These are phyloP conservation scores for Melinaea menophilus DNA, from an alignment of 2,888 invertebrate species.

Conservation along the genomic window DNA sequence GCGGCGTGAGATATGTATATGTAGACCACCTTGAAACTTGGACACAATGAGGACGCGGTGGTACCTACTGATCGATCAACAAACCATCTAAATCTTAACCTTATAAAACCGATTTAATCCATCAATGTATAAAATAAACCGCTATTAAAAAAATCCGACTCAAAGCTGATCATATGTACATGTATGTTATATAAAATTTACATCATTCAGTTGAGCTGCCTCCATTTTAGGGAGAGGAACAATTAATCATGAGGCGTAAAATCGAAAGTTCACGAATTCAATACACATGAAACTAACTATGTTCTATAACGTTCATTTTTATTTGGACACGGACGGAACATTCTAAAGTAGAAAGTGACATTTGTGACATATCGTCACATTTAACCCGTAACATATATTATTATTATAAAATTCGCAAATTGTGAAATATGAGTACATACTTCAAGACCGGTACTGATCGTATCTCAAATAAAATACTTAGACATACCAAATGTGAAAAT, in stretches of 20 bases:
- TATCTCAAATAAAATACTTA: too few relatives aligned
- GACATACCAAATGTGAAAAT: too few relatives aligned
- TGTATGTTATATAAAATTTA: too few relatives aligned
- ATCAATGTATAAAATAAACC: too few relatives aligned
- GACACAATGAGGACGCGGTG: constrained; percentile 25
- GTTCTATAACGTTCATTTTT: constrained; percentile 14
- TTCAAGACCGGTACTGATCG: too few relatives aligned
- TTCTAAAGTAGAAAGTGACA: constrained; percentile 25
- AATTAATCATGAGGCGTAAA: constrained; percentile 52
- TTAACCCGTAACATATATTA: constrained; percentile 13
- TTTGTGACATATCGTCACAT: constrained; percentile 21
- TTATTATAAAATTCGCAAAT: too few relatives aligned
- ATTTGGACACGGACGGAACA: constrained; percentile 10
- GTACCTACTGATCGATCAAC: constrained; percentile 22
- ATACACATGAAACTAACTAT: constrained; percentile 24
- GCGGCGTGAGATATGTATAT: constrained; percentile 41
- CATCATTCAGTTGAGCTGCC: background rate
- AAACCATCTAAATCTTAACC: too few relatives aligned
- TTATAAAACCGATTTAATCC: too few relatives aligned
- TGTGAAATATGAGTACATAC: too few relatives aligned
- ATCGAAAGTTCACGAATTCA: constrained; percentile 53
- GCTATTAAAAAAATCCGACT: too few relatives aligned
- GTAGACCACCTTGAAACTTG: constrained; percentile 30
- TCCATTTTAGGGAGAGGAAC: constrained; percentile 40
- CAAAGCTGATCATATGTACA: too few relatives aligned